A percentile compares a stretch with the other conserved stretches of the same genome.
Evolutionary conservation across 2,797 vertebrate genomes (phyloP).

Genomic region (Clamator glandarius): DNA sequence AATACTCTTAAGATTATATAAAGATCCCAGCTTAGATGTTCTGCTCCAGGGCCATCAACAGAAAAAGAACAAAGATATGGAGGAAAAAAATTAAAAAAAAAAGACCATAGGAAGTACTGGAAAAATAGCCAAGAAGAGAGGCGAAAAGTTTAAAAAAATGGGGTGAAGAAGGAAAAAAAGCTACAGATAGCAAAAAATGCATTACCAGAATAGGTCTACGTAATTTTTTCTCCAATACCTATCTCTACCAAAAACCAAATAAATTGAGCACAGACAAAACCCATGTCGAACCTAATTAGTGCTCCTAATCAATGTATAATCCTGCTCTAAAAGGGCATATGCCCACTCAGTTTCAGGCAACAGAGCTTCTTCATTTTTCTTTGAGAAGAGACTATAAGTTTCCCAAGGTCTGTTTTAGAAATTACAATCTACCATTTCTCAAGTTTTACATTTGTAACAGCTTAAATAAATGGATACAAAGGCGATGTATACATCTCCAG

Average conservation of each 20-base stretch:
- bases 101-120: rapidly evolving
- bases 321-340: not conserved
- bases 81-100: not conserved
- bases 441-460: not conserved
- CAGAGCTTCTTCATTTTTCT: not conserved
- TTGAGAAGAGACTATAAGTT: not conserved
- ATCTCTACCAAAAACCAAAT: not conserved
- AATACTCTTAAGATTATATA: not conserved
- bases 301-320: not conserved
- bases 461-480: not conserved
- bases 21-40: not conserved
- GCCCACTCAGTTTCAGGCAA: not conserved
- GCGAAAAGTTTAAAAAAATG: not conserved
- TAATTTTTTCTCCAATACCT: not conserved
- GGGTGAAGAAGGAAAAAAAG: not conserved
- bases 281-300: not conserved
- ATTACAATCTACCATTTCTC: not conserved
- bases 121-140: not conserved
- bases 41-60: not conserved
- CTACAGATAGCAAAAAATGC: not conserved
- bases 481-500: not conserved
- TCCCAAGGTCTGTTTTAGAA: not conserved
- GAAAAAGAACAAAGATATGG: not conserved
- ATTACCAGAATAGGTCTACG: not conserved
- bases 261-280: not conserved